phyloP scores from a whole-genome alignment of 2,113 vertebrate species.

The Alligator sinensis region DNA sequence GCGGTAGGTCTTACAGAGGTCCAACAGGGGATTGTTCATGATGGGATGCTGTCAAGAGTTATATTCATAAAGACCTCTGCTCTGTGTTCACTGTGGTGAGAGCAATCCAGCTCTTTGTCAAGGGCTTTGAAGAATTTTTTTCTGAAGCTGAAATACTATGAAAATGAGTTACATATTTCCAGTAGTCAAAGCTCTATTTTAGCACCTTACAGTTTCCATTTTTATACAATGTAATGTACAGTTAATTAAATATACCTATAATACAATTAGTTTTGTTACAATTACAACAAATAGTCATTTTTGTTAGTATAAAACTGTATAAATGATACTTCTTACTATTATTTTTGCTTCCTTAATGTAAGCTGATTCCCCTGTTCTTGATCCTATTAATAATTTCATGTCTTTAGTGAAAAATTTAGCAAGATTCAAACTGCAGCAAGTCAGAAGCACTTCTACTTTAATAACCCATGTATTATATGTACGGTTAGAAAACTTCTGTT shows the following conservation, averaged over 20 bases:
- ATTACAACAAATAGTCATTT: background rate
- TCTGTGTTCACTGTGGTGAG: background rate
- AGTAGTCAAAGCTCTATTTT: background rate
- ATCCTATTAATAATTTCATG: constrained; percentile 44
- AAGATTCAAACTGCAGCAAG: constrained; percentile 55
- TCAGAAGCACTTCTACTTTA: constrained; percentile 56
- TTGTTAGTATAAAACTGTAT: background rate
- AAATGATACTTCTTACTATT: background rate
- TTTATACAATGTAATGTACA: background rate
- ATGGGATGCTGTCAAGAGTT: background rate
- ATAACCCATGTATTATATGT: constrained; percentile 16
- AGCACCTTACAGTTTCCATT: background rate
- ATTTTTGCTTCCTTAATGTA: constrained; percentile 33
- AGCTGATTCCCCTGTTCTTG: background rate
- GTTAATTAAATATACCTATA: constrained; percentile 23
- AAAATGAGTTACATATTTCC: constrained; percentile 9
- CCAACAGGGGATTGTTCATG: background rate
- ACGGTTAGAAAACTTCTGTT: constrained; percentile 65
- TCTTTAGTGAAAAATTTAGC: constrained; percentile 31
- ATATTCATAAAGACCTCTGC: background rate
- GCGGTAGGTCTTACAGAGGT: background rate
- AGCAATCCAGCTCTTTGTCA: background rate
- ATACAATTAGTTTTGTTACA: background rate
- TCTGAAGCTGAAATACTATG: background rate
- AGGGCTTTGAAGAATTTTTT: background rate